A percentile compares a stretch with the other conserved stretches of the same genome.
Conservation (phyloP, 2,113 vertebrate genomes). For the Forbesichthys papilliferus region DNA sequence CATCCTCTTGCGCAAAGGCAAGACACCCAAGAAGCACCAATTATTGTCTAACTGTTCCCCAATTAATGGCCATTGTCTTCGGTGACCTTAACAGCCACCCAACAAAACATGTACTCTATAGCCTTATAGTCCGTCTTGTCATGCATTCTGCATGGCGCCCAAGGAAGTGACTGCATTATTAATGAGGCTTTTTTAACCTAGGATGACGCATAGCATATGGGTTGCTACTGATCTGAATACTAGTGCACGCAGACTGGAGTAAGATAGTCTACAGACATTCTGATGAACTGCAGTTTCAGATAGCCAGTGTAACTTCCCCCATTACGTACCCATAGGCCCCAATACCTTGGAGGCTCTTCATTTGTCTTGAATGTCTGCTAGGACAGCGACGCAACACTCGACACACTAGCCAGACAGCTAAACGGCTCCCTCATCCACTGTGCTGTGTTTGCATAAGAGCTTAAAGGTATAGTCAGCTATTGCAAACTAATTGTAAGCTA, state of each 20-base stretch:
- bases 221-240: slow-evolving; percentile 16
- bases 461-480: background rate
- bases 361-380: slow-evolving; percentile 43
- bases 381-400: slow-evolving; percentile 23
- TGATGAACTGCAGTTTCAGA: slow-evolving; percentile 26
- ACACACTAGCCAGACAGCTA: slow-evolving; percentile 29
- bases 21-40: slow-evolving; percentile 49
- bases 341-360: slow-evolving; percentile 45
- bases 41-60: slow-evolving; percentile 50
- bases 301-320: slow-evolving; percentile 35
- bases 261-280: background rate
- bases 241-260: slow-evolving; percentile 22
- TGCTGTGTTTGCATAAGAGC: slow-evolving; percentile 51
- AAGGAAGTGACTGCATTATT: slow-evolving; percentile 69
- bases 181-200: slow-evolving; percentile 64
- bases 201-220: slow-evolving; percentile 49
- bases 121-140: slow-evolving; percentile 47
- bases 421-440: slow-evolving; percentile 38
- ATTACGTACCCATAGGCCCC: slow-evolving; percentile 33
- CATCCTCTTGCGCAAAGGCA: slow-evolving; percentile 43
- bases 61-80: slow-evolving; percentile 54
- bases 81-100: slow-evolving; percentile 34
- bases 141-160: slow-evolving; percentile 72
- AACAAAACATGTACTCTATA: slow-evolving; percentile 41
- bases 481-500: too few relatives aligned